Percentiles rank a stretch among this genome's conserved stretches.
phyloP scores from a whole-genome alignment of 2,888 invertebrate genomes.

The Zhengitettix transpicula region DNA sequence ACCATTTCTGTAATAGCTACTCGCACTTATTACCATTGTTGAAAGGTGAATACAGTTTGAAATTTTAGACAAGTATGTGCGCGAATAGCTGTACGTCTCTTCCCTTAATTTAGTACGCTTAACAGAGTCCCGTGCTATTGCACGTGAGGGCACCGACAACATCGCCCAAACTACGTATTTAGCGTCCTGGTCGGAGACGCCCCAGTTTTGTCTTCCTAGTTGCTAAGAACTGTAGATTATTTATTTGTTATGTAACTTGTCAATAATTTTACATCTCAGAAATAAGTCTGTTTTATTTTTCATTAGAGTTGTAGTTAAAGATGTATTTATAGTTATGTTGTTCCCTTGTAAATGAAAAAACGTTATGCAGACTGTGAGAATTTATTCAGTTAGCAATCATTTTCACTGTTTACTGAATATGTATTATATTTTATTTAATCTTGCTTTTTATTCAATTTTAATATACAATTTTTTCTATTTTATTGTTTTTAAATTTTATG shows the following conservation, averaged over 20 bases:
- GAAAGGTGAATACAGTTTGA: not conserved
- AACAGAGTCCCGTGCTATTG: conserved; percentile 14
- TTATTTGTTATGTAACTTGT: conserved; percentile 4
- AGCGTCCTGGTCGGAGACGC: conserved; percentile 6
- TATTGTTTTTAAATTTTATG: conserved; percentile 7
- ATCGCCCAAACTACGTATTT: not conserved
- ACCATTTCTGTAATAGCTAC: not conserved
- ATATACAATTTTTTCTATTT: conserved; percentile 6
- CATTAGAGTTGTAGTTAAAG: conserved; percentile 1
- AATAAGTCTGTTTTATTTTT: conserved; percentile 7
- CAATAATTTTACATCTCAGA: conserved; percentile 6
- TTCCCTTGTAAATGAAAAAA: conserved; percentile 3
- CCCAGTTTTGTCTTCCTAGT: conserved; percentile 15
- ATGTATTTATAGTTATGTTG: conserved; percentile 1
- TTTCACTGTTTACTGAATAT: conserved; percentile 4
- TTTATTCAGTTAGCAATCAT: conserved; percentile 3
- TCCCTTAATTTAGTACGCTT: conserved; percentile 17
- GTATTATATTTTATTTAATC: conserved; percentile 6
- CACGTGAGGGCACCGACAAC: conserved; percentile 4
- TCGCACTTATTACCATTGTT: too few relatives aligned
- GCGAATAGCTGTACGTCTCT: conserved; percentile 10
- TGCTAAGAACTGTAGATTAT: conserved; percentile 11
- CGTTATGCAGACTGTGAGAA: conserved; percentile 1
- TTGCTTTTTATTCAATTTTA: conserved; percentile 9
- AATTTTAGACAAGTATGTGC: not conserved